These are phyloP conservation scores for Astropecten irregularis DNA, from an alignment of 53 echinoderm and acorn worm genomes.

Conservation along the genomic window DNA sequence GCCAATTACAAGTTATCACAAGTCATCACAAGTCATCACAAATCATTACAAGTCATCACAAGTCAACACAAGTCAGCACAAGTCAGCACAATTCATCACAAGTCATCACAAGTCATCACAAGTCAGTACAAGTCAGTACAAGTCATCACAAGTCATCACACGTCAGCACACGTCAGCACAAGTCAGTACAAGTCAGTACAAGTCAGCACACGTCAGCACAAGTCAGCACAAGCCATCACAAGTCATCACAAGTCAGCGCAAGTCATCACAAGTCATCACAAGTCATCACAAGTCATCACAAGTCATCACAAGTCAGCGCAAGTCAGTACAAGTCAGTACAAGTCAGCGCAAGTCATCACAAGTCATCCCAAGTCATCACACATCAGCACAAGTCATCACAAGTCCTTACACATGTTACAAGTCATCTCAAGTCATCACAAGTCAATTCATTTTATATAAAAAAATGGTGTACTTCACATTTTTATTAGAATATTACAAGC, in stretches of 20 bases:
- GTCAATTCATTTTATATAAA: no score
- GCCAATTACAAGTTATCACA: no score
- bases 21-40: neutral
- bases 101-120: neutral
- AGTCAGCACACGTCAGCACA: neutral
- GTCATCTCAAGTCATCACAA: neutral
- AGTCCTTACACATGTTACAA: neutral
- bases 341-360: no score
- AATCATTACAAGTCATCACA: neutral
- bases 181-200: no score
- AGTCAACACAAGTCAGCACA: neutral
- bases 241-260: neutral
- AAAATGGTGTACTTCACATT: no score
- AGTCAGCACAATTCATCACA: neutral
- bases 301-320: neutral
- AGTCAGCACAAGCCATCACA: neutral
- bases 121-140: no score
- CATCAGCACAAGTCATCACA: neutral
- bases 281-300: neutral
- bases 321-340: no score
- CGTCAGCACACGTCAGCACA: neutral
- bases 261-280: neutral
- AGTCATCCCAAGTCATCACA: neutral
- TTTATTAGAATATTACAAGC: no score
- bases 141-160: neutral